phyloP scores from a whole-genome alignment of 1,140 invertebrate species.

The Leptinotarsa texana region DNA sequence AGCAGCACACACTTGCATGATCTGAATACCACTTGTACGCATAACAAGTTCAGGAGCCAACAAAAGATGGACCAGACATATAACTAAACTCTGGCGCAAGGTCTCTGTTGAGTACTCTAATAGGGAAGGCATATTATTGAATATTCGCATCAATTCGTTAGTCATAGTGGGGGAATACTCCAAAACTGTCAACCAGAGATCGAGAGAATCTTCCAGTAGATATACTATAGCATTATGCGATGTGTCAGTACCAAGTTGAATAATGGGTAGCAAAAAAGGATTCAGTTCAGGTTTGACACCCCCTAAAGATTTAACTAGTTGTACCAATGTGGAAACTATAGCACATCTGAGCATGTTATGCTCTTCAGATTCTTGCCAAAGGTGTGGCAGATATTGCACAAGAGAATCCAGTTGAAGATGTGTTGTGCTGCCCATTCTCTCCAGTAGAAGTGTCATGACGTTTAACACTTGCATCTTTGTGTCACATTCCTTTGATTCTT shows the following conservation, averaged over 20 bases:
- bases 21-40: conserved; percentile 67
- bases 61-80: conserved; percentile 83
- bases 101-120: conserved; percentile 81
- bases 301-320: conserved; percentile 72
- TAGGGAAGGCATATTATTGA: conserved; percentile 75
- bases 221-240: conserved; percentile 83
- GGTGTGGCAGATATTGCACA: conserved; percentile 78
- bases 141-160: conserved; percentile 71
- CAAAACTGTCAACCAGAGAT: conserved; percentile 84
- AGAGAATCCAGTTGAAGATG: conserved; percentile 72
- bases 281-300: conserved; percentile 64
- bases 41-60: conserved; percentile 80
- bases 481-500: conserved; percentile 89
- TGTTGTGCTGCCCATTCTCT: conserved; percentile 78
- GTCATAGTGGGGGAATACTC: conserved; percentile 71
- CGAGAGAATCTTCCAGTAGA: conserved; percentile 88
- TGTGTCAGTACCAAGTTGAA: conserved; percentile 80
- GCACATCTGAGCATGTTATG: conserved; percentile 92
- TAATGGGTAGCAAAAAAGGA: conserved; percentile 74
- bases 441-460: conserved; percentile 87
- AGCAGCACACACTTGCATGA: conserved; percentile 70
- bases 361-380: conserved; percentile 86
- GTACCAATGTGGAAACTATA: conserved; percentile 83
- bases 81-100: conserved; percentile 74
- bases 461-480: conserved; percentile 92